Base-by-base conservation (phyloP, 2,797 vertebrate genomes). In the Rhynchonycteris naso region DNA sequence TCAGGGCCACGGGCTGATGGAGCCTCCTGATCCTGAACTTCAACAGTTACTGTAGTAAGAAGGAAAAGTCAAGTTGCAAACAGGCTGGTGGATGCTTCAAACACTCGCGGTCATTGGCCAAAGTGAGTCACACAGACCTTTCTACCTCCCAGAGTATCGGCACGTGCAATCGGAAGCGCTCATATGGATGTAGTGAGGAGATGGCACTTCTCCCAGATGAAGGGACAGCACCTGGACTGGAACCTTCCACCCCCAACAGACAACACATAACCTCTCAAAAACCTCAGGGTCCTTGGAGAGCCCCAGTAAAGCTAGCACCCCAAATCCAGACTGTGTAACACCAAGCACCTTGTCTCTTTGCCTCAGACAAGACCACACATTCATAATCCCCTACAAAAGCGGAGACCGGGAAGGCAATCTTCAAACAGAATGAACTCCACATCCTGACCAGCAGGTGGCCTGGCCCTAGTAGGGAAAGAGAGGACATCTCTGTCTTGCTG, bases 1-100 rank as follows among this genome's bases (percentile, higher is more conserved):
- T 72, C 28, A 1, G 72, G 52, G 18, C 50, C 61, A 38, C 47
- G 47, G 4, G 28, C 54, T 4, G 30, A 22, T 0, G 0, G 58
- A 38, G 11, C 4, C 75, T 90, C 50, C 38, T 72, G 8, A 13
- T 38, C 43, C 75, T 24, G 38, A 47, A 47, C 43, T 30, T 54
- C 54, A 52, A 19, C 38, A 7, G 24, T 63, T 47, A 24, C 24
- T 5, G 5, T 1, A 30, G 54, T 10, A 56, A 4, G 47, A 63
- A 83, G 47, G 35, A 56, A 65, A 72, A n/a, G n/a, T 33, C 30
- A 72, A 16, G 24, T 6, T 24, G 30, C 35, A 16, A 30, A 47
- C 63, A 72, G 56, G 85, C 30, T 22, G 19, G 0, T 8, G 18
- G 61, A 78, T n/a, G 52, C 78, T 69, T 74, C 71, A 75, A 58